phyloP scores from a whole-genome alignment of 2,888 invertebrate genomes.

The Heliconius hortense region DNA sequence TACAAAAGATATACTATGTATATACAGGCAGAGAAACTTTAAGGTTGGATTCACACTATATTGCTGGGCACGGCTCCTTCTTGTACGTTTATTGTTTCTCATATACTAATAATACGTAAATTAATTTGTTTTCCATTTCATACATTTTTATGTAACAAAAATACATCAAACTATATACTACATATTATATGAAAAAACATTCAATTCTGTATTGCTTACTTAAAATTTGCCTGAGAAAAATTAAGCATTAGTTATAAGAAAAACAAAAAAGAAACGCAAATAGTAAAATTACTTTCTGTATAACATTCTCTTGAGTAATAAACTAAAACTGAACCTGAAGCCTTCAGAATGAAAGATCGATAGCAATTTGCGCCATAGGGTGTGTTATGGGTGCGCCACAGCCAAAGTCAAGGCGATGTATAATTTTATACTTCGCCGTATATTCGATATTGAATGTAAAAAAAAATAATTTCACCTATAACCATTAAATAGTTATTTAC shows the following conservation, averaged over 20 bases:
- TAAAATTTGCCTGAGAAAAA: too few species aligned
- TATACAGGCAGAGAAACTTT: too few species aligned
- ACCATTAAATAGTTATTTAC: too few species aligned
- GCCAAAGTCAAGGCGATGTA: slow-evolving; percentile 21
- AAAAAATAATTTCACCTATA: neutral
- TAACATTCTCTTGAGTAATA: neutral
- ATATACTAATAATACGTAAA: neutral
- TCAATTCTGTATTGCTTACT: too few species aligned
- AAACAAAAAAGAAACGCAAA: neutral
- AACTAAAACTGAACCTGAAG: slow-evolving; percentile 22
- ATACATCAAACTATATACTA: too few species aligned
- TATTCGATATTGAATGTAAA: neutral
- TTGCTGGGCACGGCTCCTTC: too few species aligned
- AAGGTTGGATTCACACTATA: too few species aligned
- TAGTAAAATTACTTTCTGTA: neutral
- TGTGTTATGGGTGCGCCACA: slow-evolving; percentile 32
- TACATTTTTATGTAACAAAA: neutral
- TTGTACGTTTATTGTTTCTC: too few species aligned
- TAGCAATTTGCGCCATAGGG: slow-evolving; percentile 28
- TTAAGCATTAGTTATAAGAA: neutral
- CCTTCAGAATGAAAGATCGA: slow-evolving; percentile 21
- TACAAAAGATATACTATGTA: too few species aligned
- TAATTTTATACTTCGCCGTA: slow-evolving; percentile 1
- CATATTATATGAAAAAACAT: too few species aligned
- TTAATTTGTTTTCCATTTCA: neutral